Base-by-base conservation (phyloP, 2,113 vertebrate genomes). In the Centropus unirufus region DNA sequence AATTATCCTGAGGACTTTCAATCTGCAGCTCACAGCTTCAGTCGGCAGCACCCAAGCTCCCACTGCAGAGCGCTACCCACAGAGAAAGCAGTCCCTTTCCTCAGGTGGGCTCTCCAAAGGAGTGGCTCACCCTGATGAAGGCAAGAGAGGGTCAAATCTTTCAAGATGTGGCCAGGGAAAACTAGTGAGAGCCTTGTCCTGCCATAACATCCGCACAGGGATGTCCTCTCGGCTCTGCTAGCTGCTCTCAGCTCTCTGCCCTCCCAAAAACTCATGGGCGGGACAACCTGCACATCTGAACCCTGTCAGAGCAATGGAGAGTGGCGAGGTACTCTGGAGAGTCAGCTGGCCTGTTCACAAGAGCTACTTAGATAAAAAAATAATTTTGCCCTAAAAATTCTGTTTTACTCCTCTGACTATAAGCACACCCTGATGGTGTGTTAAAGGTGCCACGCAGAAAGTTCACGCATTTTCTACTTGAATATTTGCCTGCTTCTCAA, bases 191-290 rank as follows among this genome's bases (percentile, higher is more conserved):
- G 17, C 47, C 23, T 59, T 79, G 14, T 47, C 29, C 66, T 78
- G 6, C 14, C 52, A 51, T 23, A 55, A 51, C 14, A 11, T 15
- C 63, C 66, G 10, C 34, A 55, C 12, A 61, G 27, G 4, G 22
- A 4, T 8, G 5, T 59, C 4, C 5, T 6, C 8, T 15, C 21
- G 39, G 23, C 20, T 80, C 57, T 2, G 0, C 32, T 67, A 0
- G 0, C 34, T 61, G 44, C 11, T 84, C 10, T 72, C 23, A 58
- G 42, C 29, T 59, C 34, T 73, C 66, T 44, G 18, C 4, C 8
- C 13, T 61, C 46, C 49, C 57, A 23, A 74, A 61, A 64, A 83
- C 21, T 51, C 55, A 29, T 10, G 32, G 21, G 9, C 32, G 27
- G 29, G 18, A 64, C 26, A 7, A 82, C 51, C 32, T 55, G 67